phyloP scores from a whole-genome alignment of 2,113 vertebrate genomes.

The Choloepus hoffmanni region DNA sequence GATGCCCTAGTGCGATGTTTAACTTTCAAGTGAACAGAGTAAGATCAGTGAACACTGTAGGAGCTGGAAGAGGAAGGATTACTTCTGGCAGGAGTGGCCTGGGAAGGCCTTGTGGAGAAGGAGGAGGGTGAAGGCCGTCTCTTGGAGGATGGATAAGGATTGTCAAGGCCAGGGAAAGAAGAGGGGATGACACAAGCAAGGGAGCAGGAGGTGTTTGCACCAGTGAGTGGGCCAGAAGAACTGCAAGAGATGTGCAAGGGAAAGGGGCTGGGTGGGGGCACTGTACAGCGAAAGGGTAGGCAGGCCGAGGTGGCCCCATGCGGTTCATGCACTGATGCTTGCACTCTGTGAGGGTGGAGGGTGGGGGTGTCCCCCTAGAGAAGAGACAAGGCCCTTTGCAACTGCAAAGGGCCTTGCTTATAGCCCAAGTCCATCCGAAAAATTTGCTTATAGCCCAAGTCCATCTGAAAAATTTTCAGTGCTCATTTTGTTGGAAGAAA shows the following conservation, averaged over 20 bases:
- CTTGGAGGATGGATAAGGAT: neutral
- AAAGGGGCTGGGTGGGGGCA: neutral
- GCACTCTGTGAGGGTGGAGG: neutral
- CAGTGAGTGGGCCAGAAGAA: neutral
- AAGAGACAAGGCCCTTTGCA: neutral
- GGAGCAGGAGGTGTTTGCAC: neutral
- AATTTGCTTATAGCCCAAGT: neutral
- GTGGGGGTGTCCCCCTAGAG: neutral
- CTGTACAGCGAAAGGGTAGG: neutral
- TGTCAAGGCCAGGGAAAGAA: neutral
- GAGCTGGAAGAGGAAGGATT: neutral
- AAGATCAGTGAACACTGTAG: neutral
- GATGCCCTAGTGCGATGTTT: neutral
- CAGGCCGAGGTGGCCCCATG: neutral
- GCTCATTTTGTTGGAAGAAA: neutral
- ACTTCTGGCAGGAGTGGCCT: neutral
- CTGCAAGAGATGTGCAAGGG: accelerated
- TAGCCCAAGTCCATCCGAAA: neutral
- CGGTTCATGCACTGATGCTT: accelerated
- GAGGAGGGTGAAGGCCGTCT: neutral
- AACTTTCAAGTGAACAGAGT: neutral
- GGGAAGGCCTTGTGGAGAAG: neutral
- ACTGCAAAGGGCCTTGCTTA: neutral
- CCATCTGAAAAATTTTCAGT: neutral
- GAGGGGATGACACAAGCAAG: neutral